phyloP scores from a whole-genome alignment of 2,888 invertebrate species.

The Mesorhabditis spiculigera region DNA sequence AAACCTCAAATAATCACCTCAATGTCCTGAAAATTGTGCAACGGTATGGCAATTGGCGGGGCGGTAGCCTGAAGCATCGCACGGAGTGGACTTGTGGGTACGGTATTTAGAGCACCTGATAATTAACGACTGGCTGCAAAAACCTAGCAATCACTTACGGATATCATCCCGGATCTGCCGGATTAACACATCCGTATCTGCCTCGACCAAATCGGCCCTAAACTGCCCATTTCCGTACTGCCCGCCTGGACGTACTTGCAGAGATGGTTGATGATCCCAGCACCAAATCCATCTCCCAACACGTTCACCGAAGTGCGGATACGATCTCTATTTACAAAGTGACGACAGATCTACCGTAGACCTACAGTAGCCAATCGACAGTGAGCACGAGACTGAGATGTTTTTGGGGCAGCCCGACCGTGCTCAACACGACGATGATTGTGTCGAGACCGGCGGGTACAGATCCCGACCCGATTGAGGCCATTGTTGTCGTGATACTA shows the following conservation, averaged over 20 bases:
- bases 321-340: constrained; percentile 40
- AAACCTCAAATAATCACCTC: not conserved
- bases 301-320: constrained; percentile 57
- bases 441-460: constrained; percentile 72
- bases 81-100: not conserved
- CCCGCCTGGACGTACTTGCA: constrained; percentile 27
- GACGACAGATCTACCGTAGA: constrained; percentile 22
- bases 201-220: constrained; percentile 38
- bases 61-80: not conserved
- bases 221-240: not conserved
- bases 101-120: not conserved
- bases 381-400: constrained; percentile 70
- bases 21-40: constrained; percentile 2
- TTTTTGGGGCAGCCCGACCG: constrained; percentile 69
- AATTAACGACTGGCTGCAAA: not conserved
- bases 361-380: constrained; percentile 71
- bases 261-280: constrained; percentile 57
- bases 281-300: constrained; percentile 55
- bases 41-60: not conserved
- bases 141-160: constrained; percentile 21
- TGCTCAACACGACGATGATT: constrained; percentile 70
- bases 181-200: constrained; percentile 54
- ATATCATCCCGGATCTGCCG: constrained; percentile 53
- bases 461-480: constrained; percentile 70
- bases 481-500: constrained; percentile 69